Base-by-base conservation (phyloP, 2,888 invertebrate species). In the Eupithecia inturbata region DNA sequence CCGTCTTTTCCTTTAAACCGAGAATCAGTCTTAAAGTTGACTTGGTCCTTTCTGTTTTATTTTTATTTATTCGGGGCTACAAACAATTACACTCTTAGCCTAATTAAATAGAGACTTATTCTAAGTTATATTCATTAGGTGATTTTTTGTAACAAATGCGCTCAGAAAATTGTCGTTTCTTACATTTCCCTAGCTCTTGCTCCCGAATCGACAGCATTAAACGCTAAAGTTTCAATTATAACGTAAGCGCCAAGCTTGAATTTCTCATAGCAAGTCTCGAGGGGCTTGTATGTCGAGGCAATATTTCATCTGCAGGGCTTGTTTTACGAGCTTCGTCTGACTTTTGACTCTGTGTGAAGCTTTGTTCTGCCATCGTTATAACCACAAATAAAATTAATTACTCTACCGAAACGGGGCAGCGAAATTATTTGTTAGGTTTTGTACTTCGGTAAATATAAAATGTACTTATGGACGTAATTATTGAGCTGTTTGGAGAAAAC, bases 261-360 rank as follows among this genome's bases (percentile, higher is more conserved):
- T 82, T 82, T 82, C 80, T 82, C 80, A 78, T 76, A 75, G 80
- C 77, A 74, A 76, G 73, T 78, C 81, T 84, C 83, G 60, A 75
- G 81, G 83, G 84, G 81, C 81, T 77, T 79, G 83, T 84, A 78
- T 82, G 80, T 78, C 78, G 82, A 73, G 79, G 82, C 83, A 84
- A 87, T 88, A 89, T 87, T 87, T 90, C 85, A 89, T 86, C 83
- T 84, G 85, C 83, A 82, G 82, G 79, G 84, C 82, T 82, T 85
- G 84, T 83, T 88, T 85, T 87, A 87, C 81, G 87, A 87, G 84
- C 83, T 77, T 78, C 78, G 82, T 82, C 85, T 86, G 86, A 88
- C 85, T 87, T 87, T 84, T 86, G 86, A 88, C 87, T 88, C 82
- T 74, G 79, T 83, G 82, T 82, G 82, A 84, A 79, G 83, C 82